Evolutionary conservation across 2,888 invertebrate genomes (phyloP).

Genomic region (Temnothorax rugatulus): DNA sequence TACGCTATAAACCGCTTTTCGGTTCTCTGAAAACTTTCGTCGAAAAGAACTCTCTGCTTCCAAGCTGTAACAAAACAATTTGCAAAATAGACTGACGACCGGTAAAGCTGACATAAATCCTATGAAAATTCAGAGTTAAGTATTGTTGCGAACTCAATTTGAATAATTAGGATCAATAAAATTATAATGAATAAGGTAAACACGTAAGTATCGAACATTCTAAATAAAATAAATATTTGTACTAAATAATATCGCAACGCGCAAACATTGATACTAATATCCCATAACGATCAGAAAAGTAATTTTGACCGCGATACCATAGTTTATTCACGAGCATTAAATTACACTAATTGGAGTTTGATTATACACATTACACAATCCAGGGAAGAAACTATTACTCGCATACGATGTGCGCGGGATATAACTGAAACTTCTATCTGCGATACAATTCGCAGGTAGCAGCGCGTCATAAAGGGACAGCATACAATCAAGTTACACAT

Average conservation of each 20-base stretch:
- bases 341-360: conserved; percentile 17
- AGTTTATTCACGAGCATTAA: conserved; percentile 3
- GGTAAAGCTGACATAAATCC: conserved; percentile 7
- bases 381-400: conserved; percentile 34
- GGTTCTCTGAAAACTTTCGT: conserved; percentile 19
- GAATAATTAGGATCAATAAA: background rate
- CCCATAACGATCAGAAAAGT: conserved; percentile 19
- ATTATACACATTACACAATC: conserved; percentile 2
- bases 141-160: background rate
- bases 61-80: conserved; percentile 20
- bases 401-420: background rate
- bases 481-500: conserved; percentile 50
- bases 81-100: background rate
- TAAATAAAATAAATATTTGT: background rate
- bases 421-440: conserved; percentile 41
- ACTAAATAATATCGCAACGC: background rate
- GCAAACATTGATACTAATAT: background rate
- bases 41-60: conserved; percentile 4
- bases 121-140: background rate
- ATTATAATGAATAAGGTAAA: background rate
- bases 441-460: conserved; percentile 37
- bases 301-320: background rate
- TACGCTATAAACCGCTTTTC: conserved; percentile 25
- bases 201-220: background rate
- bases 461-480: conserved; percentile 36